phyloP scores from a whole-genome alignment of 2,888 invertebrate genomes.

The Bombylius major region DNA sequence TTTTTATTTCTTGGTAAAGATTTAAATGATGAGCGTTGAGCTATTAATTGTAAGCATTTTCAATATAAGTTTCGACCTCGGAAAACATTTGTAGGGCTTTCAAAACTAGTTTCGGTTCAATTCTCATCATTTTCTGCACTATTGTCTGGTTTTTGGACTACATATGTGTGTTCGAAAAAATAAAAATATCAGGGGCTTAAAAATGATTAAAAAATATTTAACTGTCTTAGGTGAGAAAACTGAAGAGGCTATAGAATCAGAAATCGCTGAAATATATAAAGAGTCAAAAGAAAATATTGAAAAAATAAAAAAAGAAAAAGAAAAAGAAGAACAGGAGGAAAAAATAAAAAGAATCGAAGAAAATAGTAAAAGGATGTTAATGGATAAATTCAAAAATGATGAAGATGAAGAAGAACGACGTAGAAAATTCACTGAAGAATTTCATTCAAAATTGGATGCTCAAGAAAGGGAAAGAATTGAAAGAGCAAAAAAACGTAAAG shows the following conservation, averaged over 20 bases:
- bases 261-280: constrained; percentile 36
- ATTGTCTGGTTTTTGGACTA: not conserved
- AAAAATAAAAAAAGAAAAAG: constrained; percentile 31
- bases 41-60: no score
- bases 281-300: constrained; percentile 37
- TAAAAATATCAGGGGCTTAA: not conserved
- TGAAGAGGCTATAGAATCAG: constrained; percentile 35
- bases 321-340: constrained; percentile 32
- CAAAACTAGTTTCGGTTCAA: no score
- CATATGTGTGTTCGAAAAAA: no score
- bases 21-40: no score
- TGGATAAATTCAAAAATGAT: constrained; percentile 36
- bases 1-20: not conserved
- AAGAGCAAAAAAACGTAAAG: constrained; percentile 22
- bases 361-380: constrained; percentile 38
- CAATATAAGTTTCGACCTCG: no score
- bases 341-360: constrained; percentile 36
- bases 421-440: constrained; percentile 40
- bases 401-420: constrained; percentile 38
- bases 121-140: no score
- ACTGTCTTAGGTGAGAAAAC: constrained; percentile 20
- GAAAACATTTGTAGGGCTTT: no score
- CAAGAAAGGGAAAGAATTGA: constrained; percentile 27
- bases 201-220: no score
- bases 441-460: constrained; percentile 31